Evolutionary conservation across 2,888 invertebrate genomes (phyloP).

Genomic region (Acrobasis suavella): DNA sequence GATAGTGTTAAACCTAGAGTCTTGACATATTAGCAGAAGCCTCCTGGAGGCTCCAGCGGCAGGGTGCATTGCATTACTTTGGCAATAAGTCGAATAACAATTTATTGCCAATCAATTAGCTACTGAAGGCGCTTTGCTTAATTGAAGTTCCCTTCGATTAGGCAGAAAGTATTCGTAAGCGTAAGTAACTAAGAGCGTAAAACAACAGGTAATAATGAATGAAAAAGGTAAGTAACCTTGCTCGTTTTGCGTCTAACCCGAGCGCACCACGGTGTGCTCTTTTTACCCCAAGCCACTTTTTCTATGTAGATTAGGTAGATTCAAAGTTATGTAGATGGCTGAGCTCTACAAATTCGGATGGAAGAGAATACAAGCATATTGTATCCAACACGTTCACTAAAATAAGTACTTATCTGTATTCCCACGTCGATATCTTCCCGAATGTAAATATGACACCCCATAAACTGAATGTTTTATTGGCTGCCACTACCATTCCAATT

Average conservation of each 20-base stretch:
- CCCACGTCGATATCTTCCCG: conserved; percentile 71
- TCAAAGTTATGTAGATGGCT: conserved; percentile 26
- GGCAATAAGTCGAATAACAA: conserved; percentile 12
- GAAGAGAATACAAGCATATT: conserved; percentile 48
- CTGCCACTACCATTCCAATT: conserved; percentile 79
- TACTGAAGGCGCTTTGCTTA: conserved; percentile 64
- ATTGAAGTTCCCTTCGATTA: conserved; percentile 69
- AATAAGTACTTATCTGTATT: conserved; percentile 64
- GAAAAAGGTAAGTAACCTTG: conserved; percentile 33
- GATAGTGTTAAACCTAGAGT: conserved; percentile 11
- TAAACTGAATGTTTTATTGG: conserved; percentile 81
- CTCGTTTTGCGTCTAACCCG: conserved; percentile 15
- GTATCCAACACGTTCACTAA: conserved; percentile 35
- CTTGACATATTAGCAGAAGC: conserved; percentile 18
- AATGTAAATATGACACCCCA: conserved; percentile 83
- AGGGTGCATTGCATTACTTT: conserved; percentile 61
- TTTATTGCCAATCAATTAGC: conserved; percentile 56
- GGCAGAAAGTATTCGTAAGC: conserved; percentile 39
- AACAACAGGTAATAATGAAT: conserved; percentile 46
- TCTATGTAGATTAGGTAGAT: conserved; percentile 31
- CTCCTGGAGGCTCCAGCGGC: conserved; percentile 31
- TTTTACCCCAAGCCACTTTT: conserved; percentile 26
- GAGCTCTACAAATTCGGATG: conserved; percentile 29
- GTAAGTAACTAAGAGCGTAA: conserved; percentile 42
- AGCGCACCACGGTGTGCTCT: conserved; percentile 23